phyloP scores from a whole-genome alignment of 92 coral and sea anemone genomes.

The Porites cylindrica region DNA sequence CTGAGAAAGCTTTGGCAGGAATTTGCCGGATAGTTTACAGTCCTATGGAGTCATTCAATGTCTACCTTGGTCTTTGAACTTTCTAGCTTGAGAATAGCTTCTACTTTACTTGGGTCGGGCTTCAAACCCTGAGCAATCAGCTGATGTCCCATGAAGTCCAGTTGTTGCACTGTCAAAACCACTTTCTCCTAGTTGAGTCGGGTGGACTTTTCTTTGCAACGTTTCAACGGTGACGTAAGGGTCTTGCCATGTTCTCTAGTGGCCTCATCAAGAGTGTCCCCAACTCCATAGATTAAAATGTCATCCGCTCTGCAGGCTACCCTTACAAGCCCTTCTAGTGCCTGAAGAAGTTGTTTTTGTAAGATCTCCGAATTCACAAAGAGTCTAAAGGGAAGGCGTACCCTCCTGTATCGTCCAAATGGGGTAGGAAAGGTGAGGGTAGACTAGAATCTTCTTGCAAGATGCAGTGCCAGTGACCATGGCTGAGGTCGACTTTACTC shows the following conservation, averaged over 20 bases:
- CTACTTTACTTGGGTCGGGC: too few species aligned
- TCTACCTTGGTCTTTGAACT: too few species aligned
- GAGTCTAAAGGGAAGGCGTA: slow-evolving; percentile 10
- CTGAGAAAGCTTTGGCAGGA: too few species aligned
- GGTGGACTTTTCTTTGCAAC: slow-evolving; percentile 26
- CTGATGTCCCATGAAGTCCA: slow-evolving; percentile 51
- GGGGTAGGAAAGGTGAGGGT: slow-evolving; percentile 18
- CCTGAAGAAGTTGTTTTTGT: slow-evolving; percentile 26
- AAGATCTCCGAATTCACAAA: slow-evolving; percentile 1
- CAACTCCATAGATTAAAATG: not conserved
- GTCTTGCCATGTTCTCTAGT: slow-evolving; percentile 7
- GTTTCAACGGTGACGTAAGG: slow-evolving; percentile 1
- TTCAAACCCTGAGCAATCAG: not conserved
- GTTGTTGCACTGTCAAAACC: slow-evolving; percentile 14
- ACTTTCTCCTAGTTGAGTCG: slow-evolving; percentile 32
- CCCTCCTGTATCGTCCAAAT: slow-evolving; percentile 19
- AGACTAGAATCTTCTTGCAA: slow-evolving; percentile 4
- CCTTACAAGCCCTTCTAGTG: slow-evolving; percentile 4
- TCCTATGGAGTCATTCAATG: too few species aligned
- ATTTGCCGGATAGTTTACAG: too few species aligned
- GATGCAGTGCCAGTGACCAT: slow-evolving; percentile 16
- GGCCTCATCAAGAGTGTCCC: not conserved
- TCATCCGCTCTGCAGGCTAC: slow-evolving; percentile 6
- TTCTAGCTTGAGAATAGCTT: too few species aligned
- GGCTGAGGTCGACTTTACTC: slow-evolving; percentile 32